Evolutionary conservation across 1,140 invertebrate genomes (phyloP).

Genomic region (Drosophila sechellia): DNA sequence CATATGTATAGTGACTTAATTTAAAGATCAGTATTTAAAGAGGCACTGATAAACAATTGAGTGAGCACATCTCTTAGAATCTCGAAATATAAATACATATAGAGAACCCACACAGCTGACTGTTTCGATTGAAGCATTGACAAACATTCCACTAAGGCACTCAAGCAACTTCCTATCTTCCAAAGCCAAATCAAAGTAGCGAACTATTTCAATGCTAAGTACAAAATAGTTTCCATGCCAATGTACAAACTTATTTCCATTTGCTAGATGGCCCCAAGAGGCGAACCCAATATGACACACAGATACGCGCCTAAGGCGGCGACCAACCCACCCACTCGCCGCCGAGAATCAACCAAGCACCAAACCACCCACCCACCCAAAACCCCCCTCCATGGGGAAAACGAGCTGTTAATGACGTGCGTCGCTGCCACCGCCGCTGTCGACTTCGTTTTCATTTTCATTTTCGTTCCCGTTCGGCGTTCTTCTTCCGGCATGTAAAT

Average conservation of each 20-base stretch:
- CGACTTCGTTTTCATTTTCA: conserved; percentile 34
- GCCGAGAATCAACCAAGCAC: conserved; percentile 6
- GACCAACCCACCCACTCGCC: conserved; percentile 27
- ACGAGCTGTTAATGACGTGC: conserved; percentile 76
- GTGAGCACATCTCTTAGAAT: not conserved
- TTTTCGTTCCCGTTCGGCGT: conserved; percentile 51
- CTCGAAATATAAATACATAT: too few species aligned
- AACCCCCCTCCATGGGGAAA: conserved; percentile 10
- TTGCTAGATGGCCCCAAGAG: conserved; percentile 46
- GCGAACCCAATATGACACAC: conserved; percentile 54
- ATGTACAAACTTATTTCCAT: conserved; percentile 59
- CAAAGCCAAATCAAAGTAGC: conserved; percentile 12
- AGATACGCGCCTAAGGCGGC: conserved; percentile 35
- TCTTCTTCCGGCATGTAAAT: conserved; percentile 82
- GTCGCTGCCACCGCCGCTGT: conserved; percentile 53
- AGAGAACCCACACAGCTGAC: conserved; percentile 2
- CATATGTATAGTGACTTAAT: not conserved
- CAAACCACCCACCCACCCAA: not conserved
- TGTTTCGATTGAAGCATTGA: conserved; percentile 17
- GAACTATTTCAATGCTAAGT: conserved; percentile 38
- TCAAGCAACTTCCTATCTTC: conserved; percentile 2
- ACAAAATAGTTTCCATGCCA: conserved; percentile 60
- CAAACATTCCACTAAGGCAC: conserved; percentile 10
- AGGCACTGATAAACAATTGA: not conserved
- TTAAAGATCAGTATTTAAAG: not conserved